Conservation (phyloP, 2,113 vertebrate genomes). For the Dromiciops gliroides region DNA sequence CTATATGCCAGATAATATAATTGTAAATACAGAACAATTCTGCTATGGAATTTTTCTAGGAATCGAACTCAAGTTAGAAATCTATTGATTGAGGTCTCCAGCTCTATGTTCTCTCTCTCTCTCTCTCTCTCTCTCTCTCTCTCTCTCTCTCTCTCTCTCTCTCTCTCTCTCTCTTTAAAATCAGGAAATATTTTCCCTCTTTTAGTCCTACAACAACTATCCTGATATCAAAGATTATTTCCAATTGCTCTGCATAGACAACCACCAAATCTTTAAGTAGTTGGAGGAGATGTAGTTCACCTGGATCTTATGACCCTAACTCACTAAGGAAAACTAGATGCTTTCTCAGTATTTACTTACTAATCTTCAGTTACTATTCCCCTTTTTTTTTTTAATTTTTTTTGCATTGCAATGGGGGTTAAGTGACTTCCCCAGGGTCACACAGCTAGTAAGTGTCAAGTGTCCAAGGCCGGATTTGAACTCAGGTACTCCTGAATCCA, state of each 20-base stretch:
- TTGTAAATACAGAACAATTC: not conserved
- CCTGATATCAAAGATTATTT: not conserved
- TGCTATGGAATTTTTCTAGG: not conserved
- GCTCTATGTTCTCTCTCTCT: not conserved
- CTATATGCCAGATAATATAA: not conserved
- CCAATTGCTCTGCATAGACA: not conserved
- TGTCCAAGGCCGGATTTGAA: too few species aligned
- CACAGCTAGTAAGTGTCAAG: too few species aligned
- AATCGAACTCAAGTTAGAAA: not conserved
- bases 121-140: too few species aligned
- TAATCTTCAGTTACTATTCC: not conserved
- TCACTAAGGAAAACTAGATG: not conserved
- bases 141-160: too few species aligned
- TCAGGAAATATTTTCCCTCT: not conserved
- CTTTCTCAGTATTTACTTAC: not conserved
- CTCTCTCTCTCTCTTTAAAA: not conserved
- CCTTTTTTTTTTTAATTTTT: too few species aligned
- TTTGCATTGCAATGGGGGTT: too few species aligned
- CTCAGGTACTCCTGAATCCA: too few species aligned
- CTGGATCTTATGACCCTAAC: not conserved
- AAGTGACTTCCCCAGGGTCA: too few species aligned
- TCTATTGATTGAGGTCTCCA: not conserved
- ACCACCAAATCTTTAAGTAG: not conserved
- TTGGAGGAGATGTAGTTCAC: not conserved
- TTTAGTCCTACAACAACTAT: not conserved